Base-by-base conservation (phyloP, 2,113 vertebrate genomes). In the Ptilorrhoa leucosticta region DNA sequence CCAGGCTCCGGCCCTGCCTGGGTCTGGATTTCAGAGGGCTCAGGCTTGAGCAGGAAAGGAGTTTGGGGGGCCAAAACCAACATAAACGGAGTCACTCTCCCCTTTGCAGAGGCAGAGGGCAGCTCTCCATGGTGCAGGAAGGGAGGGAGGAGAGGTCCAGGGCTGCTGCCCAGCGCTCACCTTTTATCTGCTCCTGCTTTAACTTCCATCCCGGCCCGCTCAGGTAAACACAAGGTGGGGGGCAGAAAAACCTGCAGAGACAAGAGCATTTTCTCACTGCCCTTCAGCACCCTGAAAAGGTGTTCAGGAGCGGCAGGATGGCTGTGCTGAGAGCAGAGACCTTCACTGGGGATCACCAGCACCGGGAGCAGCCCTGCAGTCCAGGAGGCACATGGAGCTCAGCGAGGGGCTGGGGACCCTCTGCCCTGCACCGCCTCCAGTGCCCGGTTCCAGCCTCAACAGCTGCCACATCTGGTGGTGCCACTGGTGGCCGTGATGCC, bases 171-270 rank as follows among this genome's bases (percentile, higher is more conserved):
- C 7, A 9, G 53, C 0, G 2, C 95, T 96, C 89, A 99, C 99
- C 98, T 98, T 98, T 98, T 13, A 98, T 97, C 80, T 98, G 98
- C 54, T 98, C 98, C 50, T 99, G 98, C 94, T 98, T 99, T 91
- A 98, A 64, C 90, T 98, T 99, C 99, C 99, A 99, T 77, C 99
- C 99, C 0, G 97, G 97, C 16, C 99, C 99, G 0, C 97, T 97
- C 91, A 99, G 98, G 96, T 99, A 99, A 86, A 99, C 99, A 56
- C 99, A 99, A 19, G 99, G 99, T 31, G 99, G 99, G 27, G 99
- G 99, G 10, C 99, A 99, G 98, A 99, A 99, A 96, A 99, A 99
- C 96, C 99, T 99, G 96, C 27, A 35, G 79, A 68, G 61, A 39
- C 15, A 50, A 85, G 68, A 54, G 11, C 10, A 2, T 39, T 27